A percentile compares a stretch with the other conserved stretches of the same genome.
Conservation (phyloP, 2,113 vertebrate genomes). For the Nansenia antarctica region DNA sequence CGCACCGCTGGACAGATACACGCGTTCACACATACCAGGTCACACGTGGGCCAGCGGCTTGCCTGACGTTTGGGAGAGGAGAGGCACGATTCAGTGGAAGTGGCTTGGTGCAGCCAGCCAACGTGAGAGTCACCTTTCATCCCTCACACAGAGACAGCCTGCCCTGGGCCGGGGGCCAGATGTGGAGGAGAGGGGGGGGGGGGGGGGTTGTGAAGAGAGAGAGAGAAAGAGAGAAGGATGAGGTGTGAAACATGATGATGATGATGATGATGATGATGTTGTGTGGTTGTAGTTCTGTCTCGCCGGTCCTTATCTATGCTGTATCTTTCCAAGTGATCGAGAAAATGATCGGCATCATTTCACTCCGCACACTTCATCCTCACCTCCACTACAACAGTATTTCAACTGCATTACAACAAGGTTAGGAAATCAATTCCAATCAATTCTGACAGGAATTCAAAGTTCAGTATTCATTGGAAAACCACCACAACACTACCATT, state of each 20-base stretch:
- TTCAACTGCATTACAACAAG: no score
- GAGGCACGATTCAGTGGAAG: slow-evolving; percentile 18
- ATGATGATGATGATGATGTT: neutral
- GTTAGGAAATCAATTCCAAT: no score
- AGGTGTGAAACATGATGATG: neutral
- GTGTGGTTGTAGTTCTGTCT: no score
- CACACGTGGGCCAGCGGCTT: slow-evolving; percentile 28
- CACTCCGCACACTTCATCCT: no score
- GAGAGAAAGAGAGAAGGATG: neutral
- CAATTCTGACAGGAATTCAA: no score
- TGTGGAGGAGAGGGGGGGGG: slow-evolving; percentile 11
- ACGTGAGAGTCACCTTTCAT: slow-evolving; percentile 21
- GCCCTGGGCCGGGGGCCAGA: slow-evolving; percentile 28
- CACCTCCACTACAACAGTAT: no score
- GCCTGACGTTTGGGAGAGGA: slow-evolving; percentile 8
- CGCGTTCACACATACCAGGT: neutral
- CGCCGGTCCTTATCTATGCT: no score
- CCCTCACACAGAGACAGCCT: neutral
- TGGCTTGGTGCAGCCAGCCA: slow-evolving; percentile 4
- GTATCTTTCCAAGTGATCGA: no score
- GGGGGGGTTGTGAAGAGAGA: neutral
- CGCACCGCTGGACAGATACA: slow-evolving; percentile 12
- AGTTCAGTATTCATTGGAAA: no score
- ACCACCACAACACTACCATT: no score
- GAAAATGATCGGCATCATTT: no score